phyloP scores from a whole-genome alignment of 1,140 invertebrate genomes.

The Pseudomyrmex concolor region DNA sequence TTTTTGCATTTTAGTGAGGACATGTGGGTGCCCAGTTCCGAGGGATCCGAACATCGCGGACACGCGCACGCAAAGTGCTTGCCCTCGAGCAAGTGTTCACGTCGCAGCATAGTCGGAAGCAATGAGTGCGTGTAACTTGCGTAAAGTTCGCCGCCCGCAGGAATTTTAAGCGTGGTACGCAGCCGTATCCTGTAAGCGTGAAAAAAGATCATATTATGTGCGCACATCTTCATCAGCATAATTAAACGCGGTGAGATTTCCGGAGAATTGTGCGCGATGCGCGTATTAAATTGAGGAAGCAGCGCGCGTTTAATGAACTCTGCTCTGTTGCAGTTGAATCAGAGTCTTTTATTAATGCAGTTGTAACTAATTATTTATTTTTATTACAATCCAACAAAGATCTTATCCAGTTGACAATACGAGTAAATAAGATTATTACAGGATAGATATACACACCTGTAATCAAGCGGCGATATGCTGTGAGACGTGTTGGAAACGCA shows the following conservation, averaged over 20 bases:
- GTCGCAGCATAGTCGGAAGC: slow-evolving; percentile 90
- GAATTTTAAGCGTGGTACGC: slow-evolving; percentile 88
- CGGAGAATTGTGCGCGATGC: background rate
- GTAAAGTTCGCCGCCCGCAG: slow-evolving; percentile 87
- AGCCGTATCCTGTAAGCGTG: slow-evolving; percentile 87
- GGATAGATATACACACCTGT: slow-evolving; percentile 80
- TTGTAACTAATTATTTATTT: background rate
- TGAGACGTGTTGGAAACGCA: slow-evolving; percentile 94
- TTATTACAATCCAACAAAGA: too few relatives aligned
- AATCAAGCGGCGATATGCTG: slow-evolving; percentile 87
- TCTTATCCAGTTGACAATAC: too few relatives aligned
- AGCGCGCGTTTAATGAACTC: background rate
- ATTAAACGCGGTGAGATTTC: slow-evolving; percentile 47
- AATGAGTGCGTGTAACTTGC: slow-evolving; percentile 92
- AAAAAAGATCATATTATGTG: background rate
- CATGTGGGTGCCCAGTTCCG: slow-evolving; percentile 90
- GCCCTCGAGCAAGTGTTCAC: slow-evolving; percentile 89
- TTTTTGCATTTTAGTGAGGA: slow-evolving; percentile 91
- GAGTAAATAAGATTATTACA: too few relatives aligned
- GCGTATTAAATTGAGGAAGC: slow-evolving; percentile 30
- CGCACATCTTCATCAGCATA: slow-evolving; percentile 36
- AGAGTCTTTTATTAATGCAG: background rate
- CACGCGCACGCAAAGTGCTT: slow-evolving; percentile 93
- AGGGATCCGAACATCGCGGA: slow-evolving; percentile 90
- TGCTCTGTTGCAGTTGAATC: background rate